Evolutionary conservation across 2,113 vertebrate species (phyloP), one percentile per base, ranked within the genome.

Genomic region (Serinus canaria): DNA sequence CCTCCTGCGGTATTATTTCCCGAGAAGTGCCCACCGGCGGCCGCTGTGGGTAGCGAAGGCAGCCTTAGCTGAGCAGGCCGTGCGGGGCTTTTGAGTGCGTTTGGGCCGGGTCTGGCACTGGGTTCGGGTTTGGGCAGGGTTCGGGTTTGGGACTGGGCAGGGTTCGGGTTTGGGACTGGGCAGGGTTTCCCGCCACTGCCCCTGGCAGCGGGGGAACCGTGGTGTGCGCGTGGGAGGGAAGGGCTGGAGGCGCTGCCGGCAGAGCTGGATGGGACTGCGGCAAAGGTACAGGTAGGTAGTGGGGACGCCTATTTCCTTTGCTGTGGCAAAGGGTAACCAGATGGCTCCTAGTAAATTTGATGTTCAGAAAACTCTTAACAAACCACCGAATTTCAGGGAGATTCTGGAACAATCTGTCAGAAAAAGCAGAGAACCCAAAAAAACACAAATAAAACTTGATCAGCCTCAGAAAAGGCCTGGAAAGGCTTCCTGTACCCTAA

Each of bases 361-460:
- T 1, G 3, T 23, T 72, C 2, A 27, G 67, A 39, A 83, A 41
- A n/a, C 33, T 63, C 23, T 52, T 73, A 59, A 59, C 22, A 10
- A 50, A 4, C 10, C 9, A 11, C 24, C 0, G 0, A 41, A 49
- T 43, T 35, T n/a, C n/a, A 15, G 44, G 22, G n/a, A 53, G 8
- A 5, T 77, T 49, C 22, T 60, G 22, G 4, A 84, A 31, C n/a
- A n/a, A 4, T 64, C 17, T 91, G 41, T 7, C 21, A 37, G 59
- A 21, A 47, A 52, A 30, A 16, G 19, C 21, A 80, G 33, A 64
- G 46, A 46, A 24, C 33, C 21, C 13, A 33, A 76, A 82, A 82
- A 87, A 0, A 2, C 9, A 18, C 8, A 75, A 37, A 22, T 44
- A 75, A 70, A 87, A 49, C 3, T 56, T 69, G 8, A 24, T 87